Percentiles rank a stretch among this genome's conserved stretches.
These are phyloP conservation scores for Kuschelorhynchus macadamiae DNA, from an alignment of 2,888 invertebrate genomes.

Conservation along the genomic window DNA sequence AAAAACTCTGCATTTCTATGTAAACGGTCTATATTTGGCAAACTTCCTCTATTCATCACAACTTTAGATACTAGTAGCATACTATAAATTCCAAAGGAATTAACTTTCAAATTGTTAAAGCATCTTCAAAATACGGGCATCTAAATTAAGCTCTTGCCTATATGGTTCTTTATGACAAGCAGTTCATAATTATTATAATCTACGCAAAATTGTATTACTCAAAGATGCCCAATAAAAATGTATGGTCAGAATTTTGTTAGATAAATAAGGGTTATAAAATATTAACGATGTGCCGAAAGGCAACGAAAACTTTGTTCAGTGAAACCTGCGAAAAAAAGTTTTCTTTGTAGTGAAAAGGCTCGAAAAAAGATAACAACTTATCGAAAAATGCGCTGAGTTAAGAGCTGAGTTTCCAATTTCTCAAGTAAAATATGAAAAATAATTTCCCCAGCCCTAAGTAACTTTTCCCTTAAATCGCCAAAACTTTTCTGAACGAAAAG, in stretches of 20 bases:
- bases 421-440: constrained; percentile 53
- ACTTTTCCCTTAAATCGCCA: constrained; percentile 43
- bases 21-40: no score
- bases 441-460: constrained; percentile 46
- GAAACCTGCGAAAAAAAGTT: constrained; percentile 14
- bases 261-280: constrained; percentile 14
- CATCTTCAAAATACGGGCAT: no score
- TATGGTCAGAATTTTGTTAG: constrained; percentile 7
- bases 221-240: no score
- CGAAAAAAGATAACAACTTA: constrained; percentile 65
- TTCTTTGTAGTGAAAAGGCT: constrained; percentile 3
- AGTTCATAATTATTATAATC: no score
- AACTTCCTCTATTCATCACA: no score
- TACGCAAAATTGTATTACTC: no score
- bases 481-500: constrained; percentile 32
- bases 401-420: constrained; percentile 49
- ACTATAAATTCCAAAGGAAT: no score
- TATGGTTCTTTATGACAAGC: no score
- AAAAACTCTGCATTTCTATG: no score
- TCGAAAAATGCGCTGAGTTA: constrained; percentile 54
- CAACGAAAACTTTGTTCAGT: constrained; percentile 15
- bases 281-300: constrained; percentile 16
- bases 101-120: no score
- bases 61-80: no score
- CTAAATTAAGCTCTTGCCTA: no score